phyloP scores from a whole-genome alignment of 1,140 invertebrate genomes.

The Pogonomyrmex californicus region DNA sequence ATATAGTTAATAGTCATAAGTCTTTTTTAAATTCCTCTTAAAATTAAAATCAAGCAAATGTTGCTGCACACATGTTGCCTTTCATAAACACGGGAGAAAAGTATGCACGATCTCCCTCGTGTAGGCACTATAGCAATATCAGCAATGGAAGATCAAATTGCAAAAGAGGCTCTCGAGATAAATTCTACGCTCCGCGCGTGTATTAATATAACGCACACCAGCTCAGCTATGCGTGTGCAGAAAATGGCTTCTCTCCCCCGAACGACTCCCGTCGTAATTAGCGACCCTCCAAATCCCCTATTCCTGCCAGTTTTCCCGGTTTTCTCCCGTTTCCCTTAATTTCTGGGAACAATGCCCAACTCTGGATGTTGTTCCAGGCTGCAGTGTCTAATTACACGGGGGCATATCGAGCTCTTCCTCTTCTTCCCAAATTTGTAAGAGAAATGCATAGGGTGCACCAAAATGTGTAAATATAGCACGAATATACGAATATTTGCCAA shows the following conservation, averaged over 20 bases:
- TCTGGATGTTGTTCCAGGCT: constrained; percentile 83
- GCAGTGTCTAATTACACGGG: constrained; percentile 86
- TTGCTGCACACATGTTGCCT: neutral
- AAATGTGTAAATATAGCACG: constrained; percentile 27
- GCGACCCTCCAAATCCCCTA: constrained; percentile 74
- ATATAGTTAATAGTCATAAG: neutral
- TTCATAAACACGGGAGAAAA: constrained; percentile 17
- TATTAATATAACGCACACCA: constrained; percentile 79
- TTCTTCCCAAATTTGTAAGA: constrained; percentile 41
- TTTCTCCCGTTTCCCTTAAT: constrained; percentile 85
- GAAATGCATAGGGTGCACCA: constrained; percentile 31
- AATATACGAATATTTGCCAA: neutral
- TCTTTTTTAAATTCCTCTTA: neutral
- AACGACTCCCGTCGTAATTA: constrained; percentile 82
- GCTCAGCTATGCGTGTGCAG: constrained; percentile 62
- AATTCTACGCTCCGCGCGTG: constrained; percentile 58
- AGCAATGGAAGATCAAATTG: constrained; percentile 64
- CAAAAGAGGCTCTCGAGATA: constrained; percentile 67
- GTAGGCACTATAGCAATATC: constrained; percentile 3
- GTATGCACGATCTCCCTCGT: neutral
- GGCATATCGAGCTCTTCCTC: constrained; percentile 30
- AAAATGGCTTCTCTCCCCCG: constrained; percentile 79
- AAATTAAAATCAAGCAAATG: neutral
- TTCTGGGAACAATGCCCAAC: constrained; percentile 83
- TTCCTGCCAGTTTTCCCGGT: constrained; percentile 76